A percentile compares a stretch with the other conserved stretches of the same genome.
phyloP scores from a whole-genome alignment of 2,888 invertebrate genomes.

The Thereva unica region DNA sequence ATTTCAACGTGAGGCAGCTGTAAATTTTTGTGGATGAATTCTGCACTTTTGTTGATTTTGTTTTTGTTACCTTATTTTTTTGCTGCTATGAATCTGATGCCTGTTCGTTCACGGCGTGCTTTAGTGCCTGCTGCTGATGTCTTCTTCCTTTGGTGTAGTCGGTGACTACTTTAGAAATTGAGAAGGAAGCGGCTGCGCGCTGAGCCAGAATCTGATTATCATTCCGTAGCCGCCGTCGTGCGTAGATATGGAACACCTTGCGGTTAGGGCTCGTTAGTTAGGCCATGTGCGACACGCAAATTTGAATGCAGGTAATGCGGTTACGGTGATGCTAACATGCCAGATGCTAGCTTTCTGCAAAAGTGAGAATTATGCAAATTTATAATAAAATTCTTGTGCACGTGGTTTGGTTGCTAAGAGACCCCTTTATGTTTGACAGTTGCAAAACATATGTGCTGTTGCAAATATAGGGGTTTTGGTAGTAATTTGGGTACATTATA shows the following conservation, averaged over 20 bases:
- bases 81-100: no score
- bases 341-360: no score
- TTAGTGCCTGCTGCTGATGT: conserved; percentile 6
- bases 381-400: no score
- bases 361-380: no score
- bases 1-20: conserved; percentile 25
- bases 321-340: no score
- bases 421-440: no score
- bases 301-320: conserved; percentile 7
- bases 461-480: no score
- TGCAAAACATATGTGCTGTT: no score
- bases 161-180: conserved; percentile 25
- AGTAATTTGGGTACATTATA: no score
- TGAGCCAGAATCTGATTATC: conserved; percentile 22
- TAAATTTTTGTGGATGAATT: conserved; percentile 6
- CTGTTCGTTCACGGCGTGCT: no score
- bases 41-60: conserved; percentile 23
- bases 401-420: no score
- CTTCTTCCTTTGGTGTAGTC: conserved; percentile 15
- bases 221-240: conserved; percentile 2
- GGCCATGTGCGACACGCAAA: conserved; percentile 26
- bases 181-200: conserved; percentile 29
- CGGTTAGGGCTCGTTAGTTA: conserved; percentile 17
- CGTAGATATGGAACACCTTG: conserved; percentile 19
- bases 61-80: background rate